Evolutionary conservation across 2,797 vertebrate species (phyloP).

Genomic region (Chelmon rostratus): DNA sequence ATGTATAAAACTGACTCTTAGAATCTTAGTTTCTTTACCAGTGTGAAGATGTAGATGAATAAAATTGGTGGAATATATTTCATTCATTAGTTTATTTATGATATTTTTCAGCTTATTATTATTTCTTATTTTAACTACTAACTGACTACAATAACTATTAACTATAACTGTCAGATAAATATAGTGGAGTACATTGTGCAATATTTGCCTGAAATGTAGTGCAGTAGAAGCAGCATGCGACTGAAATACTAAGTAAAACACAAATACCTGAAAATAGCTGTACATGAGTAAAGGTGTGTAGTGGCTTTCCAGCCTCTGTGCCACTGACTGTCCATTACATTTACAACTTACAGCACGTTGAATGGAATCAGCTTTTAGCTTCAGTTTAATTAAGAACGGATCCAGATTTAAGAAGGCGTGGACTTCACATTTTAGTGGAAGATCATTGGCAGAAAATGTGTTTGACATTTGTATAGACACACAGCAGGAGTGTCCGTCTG

Average conservation of each 20-base stretch:
- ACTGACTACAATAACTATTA: too few relatives aligned
- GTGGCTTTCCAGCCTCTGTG: too few relatives aligned
- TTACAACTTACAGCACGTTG: too few relatives aligned
- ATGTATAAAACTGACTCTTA: background rate
- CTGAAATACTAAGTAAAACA: background rate
- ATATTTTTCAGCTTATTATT: background rate
- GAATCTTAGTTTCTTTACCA: background rate
- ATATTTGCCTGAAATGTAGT: too few relatives aligned
- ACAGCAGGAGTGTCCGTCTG: slow-evolving; percentile 14
- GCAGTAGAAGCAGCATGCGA: background rate
- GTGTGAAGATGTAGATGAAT: background rate
- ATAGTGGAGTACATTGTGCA: too few relatives aligned
- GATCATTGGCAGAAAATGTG: background rate
- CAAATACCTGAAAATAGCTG: background rate
- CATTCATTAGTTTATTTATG: background rate
- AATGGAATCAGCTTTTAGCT: background rate
- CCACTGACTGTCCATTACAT: background rate
- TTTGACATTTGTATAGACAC: slow-evolving; percentile 37
- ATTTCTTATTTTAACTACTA: too few relatives aligned
- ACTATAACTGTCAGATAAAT: too few relatives aligned
- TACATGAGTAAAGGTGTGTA: background rate
- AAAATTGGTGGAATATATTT: background rate
- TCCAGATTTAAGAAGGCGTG: background rate
- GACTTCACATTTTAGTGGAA: slow-evolving; percentile 9
- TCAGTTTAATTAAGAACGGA: background rate